phyloP scores from a whole-genome alignment of 2,888 invertebrate genomes.

The Eilema depressum region DNA sequence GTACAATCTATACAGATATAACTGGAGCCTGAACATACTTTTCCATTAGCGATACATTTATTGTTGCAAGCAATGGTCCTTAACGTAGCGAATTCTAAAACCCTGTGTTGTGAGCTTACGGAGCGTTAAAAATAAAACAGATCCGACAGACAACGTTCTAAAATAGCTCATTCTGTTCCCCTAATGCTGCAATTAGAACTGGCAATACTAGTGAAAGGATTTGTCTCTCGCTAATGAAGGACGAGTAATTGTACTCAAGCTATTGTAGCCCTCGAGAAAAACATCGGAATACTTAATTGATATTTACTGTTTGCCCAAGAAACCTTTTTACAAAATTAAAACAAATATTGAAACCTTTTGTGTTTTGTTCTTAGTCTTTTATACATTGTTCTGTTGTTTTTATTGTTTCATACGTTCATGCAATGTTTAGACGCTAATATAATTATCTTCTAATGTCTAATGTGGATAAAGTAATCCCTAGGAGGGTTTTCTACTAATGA shows the following conservation, averaged over 20 bases:
- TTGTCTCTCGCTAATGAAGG: slow-evolving; percentile 80
- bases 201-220: slow-evolving; percentile 76
- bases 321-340: slow-evolving; percentile 65
- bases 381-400: slow-evolving; percentile 42
- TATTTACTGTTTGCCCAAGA: slow-evolving; percentile 62
- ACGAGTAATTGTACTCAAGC: slow-evolving; percentile 68
- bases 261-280: slow-evolving; percentile 62
- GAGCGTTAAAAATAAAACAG: slow-evolving; percentile 75
- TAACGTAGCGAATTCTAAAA: slow-evolving; percentile 56
- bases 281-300: slow-evolving; percentile 66
- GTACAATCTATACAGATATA: slow-evolving; percentile 41
- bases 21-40: slow-evolving; percentile 46
- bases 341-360: slow-evolving; percentile 59
- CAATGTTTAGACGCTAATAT: slow-evolving; percentile 16
- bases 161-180: slow-evolving; percentile 76
- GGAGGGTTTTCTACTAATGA: slow-evolving; percentile 34
- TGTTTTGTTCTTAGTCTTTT: slow-evolving; percentile 38
- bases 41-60: slow-evolving; percentile 52
- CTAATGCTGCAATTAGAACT: slow-evolving; percentile 81
- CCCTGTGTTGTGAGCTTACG: slow-evolving; percentile 64
- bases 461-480: slow-evolving; percentile 34
- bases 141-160: slow-evolving; percentile 64
- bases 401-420: slow-evolving; percentile 43
- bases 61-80: slow-evolving; percentile 60
- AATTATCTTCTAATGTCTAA: slow-evolving; percentile 41